phyloP scores from a whole-genome alignment of 2,113 vertebrate species.

The Oryzias melastigma region DNA sequence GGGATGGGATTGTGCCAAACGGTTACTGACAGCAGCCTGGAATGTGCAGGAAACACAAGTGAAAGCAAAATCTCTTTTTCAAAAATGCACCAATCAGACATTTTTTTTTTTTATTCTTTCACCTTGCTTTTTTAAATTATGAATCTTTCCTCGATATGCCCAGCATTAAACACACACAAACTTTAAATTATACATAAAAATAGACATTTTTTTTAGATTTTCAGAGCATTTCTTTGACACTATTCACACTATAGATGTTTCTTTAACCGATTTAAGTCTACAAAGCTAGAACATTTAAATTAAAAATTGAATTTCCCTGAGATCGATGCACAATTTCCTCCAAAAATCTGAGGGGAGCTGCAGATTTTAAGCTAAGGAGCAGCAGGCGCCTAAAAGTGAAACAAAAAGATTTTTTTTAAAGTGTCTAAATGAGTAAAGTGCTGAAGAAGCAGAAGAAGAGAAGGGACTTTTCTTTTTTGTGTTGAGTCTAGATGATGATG shows the following conservation, averaged over 20 bases:
- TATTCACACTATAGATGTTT: too few species aligned
- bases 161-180: too few species aligned
- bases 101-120: background rate
- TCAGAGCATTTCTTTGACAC: too few species aligned
- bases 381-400: slow-evolving; percentile 14
- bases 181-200: too few species aligned
- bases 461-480: slow-evolving; percentile 34
- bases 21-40: slow-evolving; percentile 31
- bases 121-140: background rate
- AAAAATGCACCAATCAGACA: background rate
- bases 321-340: background rate
- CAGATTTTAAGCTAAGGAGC: background rate
- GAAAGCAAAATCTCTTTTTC: background rate
- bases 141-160: too few species aligned
- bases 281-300: too few species aligned
- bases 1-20: slow-evolving; percentile 53
- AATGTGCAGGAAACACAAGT: slow-evolving; percentile 4
- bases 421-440: slow-evolving; percentile 35
- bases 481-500: slow-evolving; percentile 60
- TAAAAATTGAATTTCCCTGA: too few species aligned
- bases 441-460: slow-evolving; percentile 56
- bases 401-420: slow-evolving; percentile 6
- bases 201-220: too few species aligned
- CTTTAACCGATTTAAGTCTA: too few species aligned
- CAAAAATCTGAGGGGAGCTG: background rate